Conservation (phyloP, 1,140 invertebrate genomes). For the Drusus annulatus region DNA sequence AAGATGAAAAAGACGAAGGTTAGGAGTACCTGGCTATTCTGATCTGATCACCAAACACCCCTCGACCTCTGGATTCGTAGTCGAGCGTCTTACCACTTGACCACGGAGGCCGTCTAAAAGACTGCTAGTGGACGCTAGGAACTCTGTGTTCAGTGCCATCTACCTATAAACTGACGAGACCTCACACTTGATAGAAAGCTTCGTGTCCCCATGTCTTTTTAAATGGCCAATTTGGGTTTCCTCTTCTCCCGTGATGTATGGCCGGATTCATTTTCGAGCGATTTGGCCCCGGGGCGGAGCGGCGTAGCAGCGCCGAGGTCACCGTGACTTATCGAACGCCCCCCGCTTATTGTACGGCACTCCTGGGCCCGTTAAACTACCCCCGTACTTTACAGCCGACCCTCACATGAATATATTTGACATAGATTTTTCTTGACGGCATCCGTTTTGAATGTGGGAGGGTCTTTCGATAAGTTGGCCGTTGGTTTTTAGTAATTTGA, state of each 20-base stretch:
- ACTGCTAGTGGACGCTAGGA: no score
- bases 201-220: constrained; percentile 14
- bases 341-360: constrained; percentile 44
- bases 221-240: constrained; percentile 56
- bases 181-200: no score
- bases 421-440: constrained; percentile 56
- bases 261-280: constrained; percentile 56
- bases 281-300: constrained; percentile 47
- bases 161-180: no score
- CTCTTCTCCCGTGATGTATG: constrained; percentile 48
- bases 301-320: constrained; percentile 30
- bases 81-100: no score
- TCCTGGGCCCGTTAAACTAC: constrained; percentile 53
- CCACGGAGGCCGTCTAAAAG: no score
- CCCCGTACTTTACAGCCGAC: constrained; percentile 43
- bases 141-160: no score
- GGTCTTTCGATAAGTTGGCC: background rate
- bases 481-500: no score
- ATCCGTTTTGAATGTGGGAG: constrained; percentile 34
- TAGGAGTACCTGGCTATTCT: no score
- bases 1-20: no score
- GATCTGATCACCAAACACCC: no score
- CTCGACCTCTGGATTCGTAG: no score
- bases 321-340: constrained; percentile 54
- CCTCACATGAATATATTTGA: constrained; percentile 59